Conservation (phyloP, 2,888 invertebrate genomes). For the Macrosoma leucophasiata region DNA sequence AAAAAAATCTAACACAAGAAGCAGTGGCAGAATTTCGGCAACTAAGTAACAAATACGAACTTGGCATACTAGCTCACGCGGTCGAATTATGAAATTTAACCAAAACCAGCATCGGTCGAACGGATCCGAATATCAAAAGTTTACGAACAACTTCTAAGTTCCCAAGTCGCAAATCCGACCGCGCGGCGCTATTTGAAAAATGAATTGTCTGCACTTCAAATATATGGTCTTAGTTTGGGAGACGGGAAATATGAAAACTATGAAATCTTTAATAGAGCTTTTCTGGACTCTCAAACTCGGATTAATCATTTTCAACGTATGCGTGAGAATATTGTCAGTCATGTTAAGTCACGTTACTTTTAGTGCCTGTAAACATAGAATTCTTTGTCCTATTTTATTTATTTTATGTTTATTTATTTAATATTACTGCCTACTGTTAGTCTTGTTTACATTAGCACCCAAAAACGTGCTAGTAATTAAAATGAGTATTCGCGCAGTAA, state of each 20-base stretch:
- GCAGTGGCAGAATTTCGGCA: constrained; percentile 10
- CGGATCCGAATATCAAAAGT: constrained; percentile 62
- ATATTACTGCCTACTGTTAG: too few species aligned
- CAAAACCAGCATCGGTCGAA: constrained; percentile 40
- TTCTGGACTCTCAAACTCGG: too few species aligned
- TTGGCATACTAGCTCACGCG: constrained; percentile 32
- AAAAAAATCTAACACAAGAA: constrained; percentile 6
- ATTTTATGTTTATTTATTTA: too few species aligned
- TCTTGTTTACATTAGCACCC: too few species aligned
- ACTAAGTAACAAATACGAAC: constrained; percentile 29
- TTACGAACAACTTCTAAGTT: constrained; percentile 51
- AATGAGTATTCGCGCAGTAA: too few species aligned
- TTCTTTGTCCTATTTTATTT: too few species aligned
- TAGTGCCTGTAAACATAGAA: too few species aligned
- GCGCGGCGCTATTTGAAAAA: constrained; percentile 63
- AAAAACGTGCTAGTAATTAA: too few species aligned
- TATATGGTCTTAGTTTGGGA: constrained; percentile 59
- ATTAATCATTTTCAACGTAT: too few species aligned
- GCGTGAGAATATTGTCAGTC: too few species aligned
- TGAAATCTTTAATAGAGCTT: constrained; percentile 20
- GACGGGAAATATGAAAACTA: constrained; percentile 49
- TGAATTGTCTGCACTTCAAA: constrained; percentile 69
- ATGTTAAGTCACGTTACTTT: too few species aligned
- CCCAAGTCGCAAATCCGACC: constrained; percentile 47
- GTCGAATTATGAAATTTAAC: constrained; percentile 54